Evolutionary conservation across 92 coral and sea anemone genomes (phyloP).

Genomic region (Chrysogorgia sp.): DNA sequence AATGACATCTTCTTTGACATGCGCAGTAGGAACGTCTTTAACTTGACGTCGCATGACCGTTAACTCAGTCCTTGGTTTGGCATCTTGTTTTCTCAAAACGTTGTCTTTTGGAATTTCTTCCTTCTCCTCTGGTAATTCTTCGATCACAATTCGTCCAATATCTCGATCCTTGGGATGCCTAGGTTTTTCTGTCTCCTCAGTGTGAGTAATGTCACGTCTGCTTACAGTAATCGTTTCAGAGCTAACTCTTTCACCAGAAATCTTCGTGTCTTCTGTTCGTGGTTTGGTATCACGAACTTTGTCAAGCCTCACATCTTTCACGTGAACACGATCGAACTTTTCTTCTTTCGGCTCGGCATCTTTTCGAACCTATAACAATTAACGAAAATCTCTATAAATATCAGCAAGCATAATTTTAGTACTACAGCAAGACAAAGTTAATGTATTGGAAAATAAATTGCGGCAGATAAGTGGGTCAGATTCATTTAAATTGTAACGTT

Average conservation of each 20-base stretch:
- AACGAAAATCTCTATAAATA: too few relatives aligned
- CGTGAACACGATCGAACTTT: too few relatives aligned
- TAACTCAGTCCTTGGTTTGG: neutral
- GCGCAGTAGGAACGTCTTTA: neutral
- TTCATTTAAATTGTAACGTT: too few relatives aligned
- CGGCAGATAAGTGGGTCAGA: too few relatives aligned
- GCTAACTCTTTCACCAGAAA: neutral
- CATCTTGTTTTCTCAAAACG: neutral
- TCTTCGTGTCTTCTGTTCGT: neutral
- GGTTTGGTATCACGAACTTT: too few relatives aligned
- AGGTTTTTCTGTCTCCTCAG: constrained; percentile 3
- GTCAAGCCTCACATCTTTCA: too few relatives aligned
- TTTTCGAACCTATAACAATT: too few relatives aligned
- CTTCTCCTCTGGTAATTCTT: constrained; percentile 28
- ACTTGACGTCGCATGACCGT: neutral
- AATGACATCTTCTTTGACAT: neutral
- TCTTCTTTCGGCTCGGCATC: too few relatives aligned
- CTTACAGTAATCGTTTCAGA: neutral
- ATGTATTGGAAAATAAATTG: too few relatives aligned
- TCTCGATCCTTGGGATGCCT: constrained; percentile 1
- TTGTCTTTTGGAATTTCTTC: constrained; percentile 8
- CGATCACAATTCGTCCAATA: constrained; percentile 28
- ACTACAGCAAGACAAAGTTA: too few relatives aligned
- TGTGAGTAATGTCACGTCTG: neutral
- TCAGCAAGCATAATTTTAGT: too few relatives aligned